phyloP scores from a whole-genome alignment of 2,113 vertebrate genomes.

The Hyperopisus bebe region DNA sequence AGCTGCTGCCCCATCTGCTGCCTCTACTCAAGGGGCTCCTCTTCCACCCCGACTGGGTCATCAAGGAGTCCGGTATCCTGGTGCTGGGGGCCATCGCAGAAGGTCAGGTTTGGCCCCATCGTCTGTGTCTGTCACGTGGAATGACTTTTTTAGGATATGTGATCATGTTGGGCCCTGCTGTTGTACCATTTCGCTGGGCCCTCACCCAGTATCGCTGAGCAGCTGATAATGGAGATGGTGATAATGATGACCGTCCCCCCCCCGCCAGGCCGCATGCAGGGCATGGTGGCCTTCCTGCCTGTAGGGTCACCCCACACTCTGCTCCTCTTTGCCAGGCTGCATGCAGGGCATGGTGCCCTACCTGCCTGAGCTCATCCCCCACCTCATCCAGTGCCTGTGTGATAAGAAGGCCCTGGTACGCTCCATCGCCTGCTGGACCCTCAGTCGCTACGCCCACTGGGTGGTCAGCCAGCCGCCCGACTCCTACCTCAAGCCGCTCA shows the following conservation, averaged over 20 bases:
- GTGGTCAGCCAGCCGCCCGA: constrained; percentile 90
- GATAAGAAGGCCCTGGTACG: constrained; percentile 88
- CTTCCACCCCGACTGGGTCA: constrained; percentile 90
- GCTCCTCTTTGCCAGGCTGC: constrained; percentile 61
- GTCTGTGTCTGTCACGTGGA: not conserved
- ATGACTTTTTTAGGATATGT: not conserved
- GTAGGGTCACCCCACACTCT: not conserved
- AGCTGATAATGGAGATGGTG: not conserved
- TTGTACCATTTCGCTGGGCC: not conserved
- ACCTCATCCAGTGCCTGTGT: constrained; percentile 84
- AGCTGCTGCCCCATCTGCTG: constrained; percentile 82
- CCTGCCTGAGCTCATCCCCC: constrained; percentile 85
- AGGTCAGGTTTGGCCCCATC: constrained; percentile 49
- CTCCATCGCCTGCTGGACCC: constrained; percentile 91
- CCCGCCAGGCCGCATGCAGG: too few relatives aligned
- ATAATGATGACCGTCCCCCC: not conserved
- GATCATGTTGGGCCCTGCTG: not conserved
- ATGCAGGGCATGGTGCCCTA: constrained; percentile 98
- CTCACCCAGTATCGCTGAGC: not conserved
- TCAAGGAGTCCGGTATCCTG: constrained; percentile 88
- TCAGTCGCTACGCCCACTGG: constrained; percentile 94
- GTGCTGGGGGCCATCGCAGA: constrained; percentile 86
- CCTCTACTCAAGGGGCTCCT: constrained; percentile 85
- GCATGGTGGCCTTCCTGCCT: constrained; percentile 74
- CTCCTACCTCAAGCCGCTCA: constrained; percentile 85